phyloP scores from a whole-genome alignment of 2,888 invertebrate genomes.

The Balanococcus diminutus region DNA sequence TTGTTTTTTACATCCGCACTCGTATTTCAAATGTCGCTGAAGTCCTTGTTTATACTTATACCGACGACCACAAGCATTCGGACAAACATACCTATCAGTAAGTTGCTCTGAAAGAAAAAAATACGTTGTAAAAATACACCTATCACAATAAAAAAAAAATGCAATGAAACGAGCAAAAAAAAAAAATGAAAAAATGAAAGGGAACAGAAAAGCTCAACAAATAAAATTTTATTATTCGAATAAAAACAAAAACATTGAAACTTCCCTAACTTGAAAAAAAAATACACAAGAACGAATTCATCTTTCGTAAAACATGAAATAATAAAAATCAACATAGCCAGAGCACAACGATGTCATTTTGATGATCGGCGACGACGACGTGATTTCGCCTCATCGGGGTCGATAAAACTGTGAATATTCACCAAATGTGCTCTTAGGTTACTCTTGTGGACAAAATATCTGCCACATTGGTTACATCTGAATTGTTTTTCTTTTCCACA shows the following conservation, averaged over 20 bases:
- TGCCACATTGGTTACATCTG: neutral
- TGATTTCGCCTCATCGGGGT: neutral
- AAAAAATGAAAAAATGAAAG: neutral
- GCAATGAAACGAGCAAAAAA: neutral
- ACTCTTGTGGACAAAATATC: neutral
- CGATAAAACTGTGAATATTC: neutral
- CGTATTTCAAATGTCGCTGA: slow-evolving; percentile 60
- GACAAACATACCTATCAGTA: slow-evolving; percentile 31
- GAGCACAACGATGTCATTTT: too few relatives aligned
- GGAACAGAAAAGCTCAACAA: neutral
- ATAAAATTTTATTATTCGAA: neutral
- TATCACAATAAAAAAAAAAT: neutral
- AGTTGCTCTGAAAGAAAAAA: neutral
- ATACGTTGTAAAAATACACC: neutral
- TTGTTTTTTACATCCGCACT: slow-evolving; percentile 62
- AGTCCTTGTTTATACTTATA: slow-evolving; percentile 57
- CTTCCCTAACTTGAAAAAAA: neutral
- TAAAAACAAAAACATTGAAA: neutral
- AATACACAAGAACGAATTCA: too few relatives aligned
- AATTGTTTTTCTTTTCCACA: neutral
- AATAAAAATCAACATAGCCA: too few relatives aligned
- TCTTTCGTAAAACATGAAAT: too few relatives aligned
- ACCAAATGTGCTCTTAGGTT: neutral
- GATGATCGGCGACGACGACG: neutral
- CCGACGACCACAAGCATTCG: slow-evolving; percentile 54